Evolutionary conservation across 2,888 invertebrate genomes (phyloP), one percentile per base, ranked within the genome.

Genomic region (Zygothrica quintamaculata): DNA sequence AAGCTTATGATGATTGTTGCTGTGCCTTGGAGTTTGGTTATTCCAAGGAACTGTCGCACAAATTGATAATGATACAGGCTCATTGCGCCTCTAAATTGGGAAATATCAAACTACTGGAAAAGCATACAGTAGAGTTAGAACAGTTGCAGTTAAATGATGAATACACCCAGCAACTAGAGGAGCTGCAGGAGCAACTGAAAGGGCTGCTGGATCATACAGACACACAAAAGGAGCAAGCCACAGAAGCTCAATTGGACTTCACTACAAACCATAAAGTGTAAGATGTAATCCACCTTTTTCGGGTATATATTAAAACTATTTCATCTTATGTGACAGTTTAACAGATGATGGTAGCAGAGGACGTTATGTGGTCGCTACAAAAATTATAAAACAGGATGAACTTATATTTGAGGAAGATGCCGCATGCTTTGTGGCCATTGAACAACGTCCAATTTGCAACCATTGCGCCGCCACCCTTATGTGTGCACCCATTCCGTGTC

Each of bases 361-460:
- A 0, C 88, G 89, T 3, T 65, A 71, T 37, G 90, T 92, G 16
- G 88, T 94, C 25, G 93, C 95, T 0, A 92, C 91, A 8, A 91
- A 92, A 60, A 89, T 91, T 26, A 92, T 95, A 1, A 89, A 91
- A 6, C 92, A 93, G 42, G 96, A 96, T 0, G 95, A 96, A 74
- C 92, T 95, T 0, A 90, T 98, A 33, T 95, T 97, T 88, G 92
- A 94, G 0, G 98, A 98, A 89, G 93, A 94, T 76, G 95, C 98
- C 0, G 95, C 95, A 89, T 94, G 96, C 0, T 95, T 96, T 90
- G 95, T 97, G 1, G 92, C 93, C 65, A 88, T 94, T 88, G 92
- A 93, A 8, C 48, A 76, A 12, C 47, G 44, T 0, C 36, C 88
- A 92, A 77, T 93, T 36, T 98, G 98, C 88, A 95, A 95, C 77